These are phyloP conservation scores for Puma concolor DNA, from an alignment of 2,113 vertebrate species.

Conservation along the genomic window DNA sequence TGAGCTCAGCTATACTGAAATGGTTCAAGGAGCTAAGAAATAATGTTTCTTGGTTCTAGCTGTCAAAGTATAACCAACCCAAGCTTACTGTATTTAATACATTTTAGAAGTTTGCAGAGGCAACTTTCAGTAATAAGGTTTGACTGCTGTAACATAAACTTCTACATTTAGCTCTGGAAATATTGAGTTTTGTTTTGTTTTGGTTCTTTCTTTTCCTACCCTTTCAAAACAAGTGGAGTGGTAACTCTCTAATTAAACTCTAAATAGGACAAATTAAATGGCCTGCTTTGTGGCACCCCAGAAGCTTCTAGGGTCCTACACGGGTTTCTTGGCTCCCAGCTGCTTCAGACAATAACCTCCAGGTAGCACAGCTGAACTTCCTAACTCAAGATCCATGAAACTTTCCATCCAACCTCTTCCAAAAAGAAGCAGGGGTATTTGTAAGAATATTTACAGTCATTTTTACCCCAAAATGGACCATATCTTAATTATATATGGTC, in stretches of 20 bases:
- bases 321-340: neutral
- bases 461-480: neutral
- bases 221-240: neutral
- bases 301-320: neutral
- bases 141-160: slow-evolving; percentile 1
- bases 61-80: slow-evolving; percentile 42
- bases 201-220: neutral
- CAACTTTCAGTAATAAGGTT: neutral
- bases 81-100: slow-evolving; percentile 39
- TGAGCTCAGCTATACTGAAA: neutral
- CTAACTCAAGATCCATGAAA: neutral
- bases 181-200: neutral
- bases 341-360: neutral
- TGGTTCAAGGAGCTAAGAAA: slow-evolving; percentile 63
- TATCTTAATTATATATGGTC: neutral
- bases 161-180: slow-evolving; percentile 51
- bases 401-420: neutral
- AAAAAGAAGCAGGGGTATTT: neutral
- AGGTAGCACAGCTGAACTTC: neutral
- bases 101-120: neutral
- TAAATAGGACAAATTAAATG: slow-evolving; percentile 6
- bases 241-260: neutral
- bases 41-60: slow-evolving; percentile 8
- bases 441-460: neutral
- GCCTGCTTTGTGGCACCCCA: neutral